Percentiles rank a stretch among this genome's conserved stretches.
phyloP scores from a whole-genome alignment of 2,888 invertebrate genomes.

The Argyresthia goedartella region DNA sequence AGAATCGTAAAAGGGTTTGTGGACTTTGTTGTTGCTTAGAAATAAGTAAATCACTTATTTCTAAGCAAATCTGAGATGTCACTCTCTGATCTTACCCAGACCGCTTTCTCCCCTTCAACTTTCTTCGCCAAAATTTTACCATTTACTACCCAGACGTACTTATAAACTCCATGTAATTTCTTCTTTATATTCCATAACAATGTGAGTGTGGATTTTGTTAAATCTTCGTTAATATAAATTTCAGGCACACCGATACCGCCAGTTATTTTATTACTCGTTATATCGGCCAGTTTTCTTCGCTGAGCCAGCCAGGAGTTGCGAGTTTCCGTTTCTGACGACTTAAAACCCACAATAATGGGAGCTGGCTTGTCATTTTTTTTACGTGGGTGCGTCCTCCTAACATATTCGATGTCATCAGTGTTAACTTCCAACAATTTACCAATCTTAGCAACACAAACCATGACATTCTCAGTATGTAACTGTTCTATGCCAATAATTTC shows the following conservation, averaged over 20 bases:
- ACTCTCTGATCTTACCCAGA: not conserved
- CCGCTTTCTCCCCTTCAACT: not conserved
- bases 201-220: too few species aligned
- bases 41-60: too few species aligned
- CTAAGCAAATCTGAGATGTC: not conserved
- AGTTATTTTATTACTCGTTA: not conserved
- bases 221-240: not conserved
- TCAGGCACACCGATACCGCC: not conserved
- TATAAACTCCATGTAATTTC: not conserved
- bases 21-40: too few species aligned
- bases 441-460: slow-evolving; percentile 1
- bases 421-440: not conserved
- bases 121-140: not conserved
- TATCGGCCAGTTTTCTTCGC: not conserved
- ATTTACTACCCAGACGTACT: not conserved
- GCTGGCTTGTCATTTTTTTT: not conserved
- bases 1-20: too few species aligned
- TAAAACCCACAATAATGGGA: not conserved
- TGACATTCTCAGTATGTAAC: slow-evolving; percentile 8
- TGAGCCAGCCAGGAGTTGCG: not conserved
- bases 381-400: not conserved
- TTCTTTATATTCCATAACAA: not conserved
- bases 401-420: not conserved
- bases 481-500: slow-evolving; percentile 9
- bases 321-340: not conserved